Evolutionary conservation across 1,140 invertebrate species (phyloP), one percentile per base, ranked within the genome.

Genomic region (Belonocnema kinseyi): DNA sequence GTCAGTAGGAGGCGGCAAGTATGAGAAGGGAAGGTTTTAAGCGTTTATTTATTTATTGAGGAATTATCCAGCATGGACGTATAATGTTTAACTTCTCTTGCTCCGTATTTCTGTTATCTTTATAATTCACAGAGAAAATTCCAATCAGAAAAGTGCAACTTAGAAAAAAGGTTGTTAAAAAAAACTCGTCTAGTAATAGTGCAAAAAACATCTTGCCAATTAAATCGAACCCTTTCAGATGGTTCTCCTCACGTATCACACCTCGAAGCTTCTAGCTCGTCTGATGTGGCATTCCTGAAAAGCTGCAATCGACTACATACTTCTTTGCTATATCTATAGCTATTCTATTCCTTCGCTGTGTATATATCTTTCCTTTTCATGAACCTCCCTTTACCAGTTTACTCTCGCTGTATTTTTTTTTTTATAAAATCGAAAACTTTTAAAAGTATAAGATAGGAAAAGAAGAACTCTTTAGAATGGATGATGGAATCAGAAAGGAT

Each of bases 221-320:
- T 66, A 66, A 66, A 66, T 66, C 40, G 58, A 66, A 66, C 58
- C 58, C 58, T 66, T 66, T 66, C 40, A 61, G 56, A 14, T 61
- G 12, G 56, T 61, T 66, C 58, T 66, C 58, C 13, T 33, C 58
- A 66, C 58, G 58, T 66, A 66, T 66, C 12, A 66, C 58, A 66
- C 58, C 58, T 66, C 40, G 14, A n/a, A 66, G 12, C 58, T 40
- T 40, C 54, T 0, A 56, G 54, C 54, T 56, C 16, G 21, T 26
- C 58, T 66, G 58, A 66, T 66, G 58, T 66, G 58, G 58, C 58
- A 66, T 66, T 66, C 58, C 19, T 66, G 58, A 26, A 13, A 40
- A 66, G 58, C 19, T 66, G 58, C 58, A 66, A 26, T 66, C 58
- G 26, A 56, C 54, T 56, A 56, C 54, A 56, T 33, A 0, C 11